Base-by-base conservation (phyloP, 2,113 vertebrate genomes). In the Trogon surrucura region DNA sequence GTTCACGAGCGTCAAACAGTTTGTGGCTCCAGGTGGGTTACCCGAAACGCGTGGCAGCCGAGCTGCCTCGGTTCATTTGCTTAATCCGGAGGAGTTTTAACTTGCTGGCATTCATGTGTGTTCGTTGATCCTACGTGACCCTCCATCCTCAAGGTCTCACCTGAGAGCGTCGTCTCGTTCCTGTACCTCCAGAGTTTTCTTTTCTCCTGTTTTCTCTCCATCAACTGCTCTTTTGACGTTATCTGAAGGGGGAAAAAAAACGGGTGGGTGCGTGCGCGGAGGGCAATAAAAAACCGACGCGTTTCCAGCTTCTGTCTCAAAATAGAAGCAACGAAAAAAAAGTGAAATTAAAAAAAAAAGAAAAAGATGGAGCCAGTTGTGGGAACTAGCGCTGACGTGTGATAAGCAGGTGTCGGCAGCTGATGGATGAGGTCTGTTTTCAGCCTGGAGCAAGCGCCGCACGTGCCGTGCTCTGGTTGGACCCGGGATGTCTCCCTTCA, bases 21-120 rank as follows among this genome's bases (percentile, higher is more conserved):
- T 99, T 93, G 98, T 97, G 5, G 97, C 98, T 61, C 98, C 99
- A 98, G 99, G 99, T 99, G 75, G 89, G 98, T 97, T 45, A 8
- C 1, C 6, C 23, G 8, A 13, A 6, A 2, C 2, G 2, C 3
- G 19, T 44, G 44, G 45, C 60, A 53, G 80, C 54, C 13, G 5
- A 56, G 30, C 36, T 80, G 11, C 5, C 16, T 47, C 45, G 15
- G 45, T 15, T 47, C 14, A 47, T 47, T 47, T 47, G 16, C 16
- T 16, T 18, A 47, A 41, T 41, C 13, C 30, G 30, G 54, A 21
- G 58, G 45, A 60, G 60, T 30, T 53, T 27, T 13, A 8, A 6
- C 21, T 47, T 25, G 6, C 11, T 41, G 67, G 41, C 23, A 6
- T 72, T 38, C 1, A 18, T 4, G 30, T 18, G 27, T 25, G 51